These are phyloP conservation scores for Sesamia inferens DNA, from an alignment of 2,888 invertebrate species.

Conservation along the genomic window DNA sequence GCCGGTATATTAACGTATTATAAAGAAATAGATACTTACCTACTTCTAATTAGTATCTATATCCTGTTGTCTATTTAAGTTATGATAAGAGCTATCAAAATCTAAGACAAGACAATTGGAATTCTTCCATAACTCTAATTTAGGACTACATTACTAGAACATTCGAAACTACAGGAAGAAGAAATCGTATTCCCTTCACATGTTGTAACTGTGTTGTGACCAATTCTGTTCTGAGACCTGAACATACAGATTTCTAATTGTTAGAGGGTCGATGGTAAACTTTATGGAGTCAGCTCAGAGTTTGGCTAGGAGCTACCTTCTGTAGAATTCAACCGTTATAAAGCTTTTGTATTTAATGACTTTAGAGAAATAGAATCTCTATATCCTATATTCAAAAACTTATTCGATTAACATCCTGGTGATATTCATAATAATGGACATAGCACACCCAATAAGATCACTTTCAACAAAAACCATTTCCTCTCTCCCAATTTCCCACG, in stretches of 20 bases:
- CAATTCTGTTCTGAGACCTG: neutral
- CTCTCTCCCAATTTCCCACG: conserved; percentile 54
- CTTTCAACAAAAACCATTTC: conserved; percentile 26
- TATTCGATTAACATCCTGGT: neutral
- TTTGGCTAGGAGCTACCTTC: no score
- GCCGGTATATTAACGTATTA: neutral
- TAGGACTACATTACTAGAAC: neutral
- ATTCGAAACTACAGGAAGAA: no score
- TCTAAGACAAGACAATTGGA: neutral
- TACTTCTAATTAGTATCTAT: neutral
- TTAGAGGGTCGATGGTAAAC: no score
- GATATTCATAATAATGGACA: neutral
- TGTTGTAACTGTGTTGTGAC: neutral
- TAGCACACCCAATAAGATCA: conserved; percentile 21
- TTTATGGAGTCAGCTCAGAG: no score
- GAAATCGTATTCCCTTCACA: neutral
- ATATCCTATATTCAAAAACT: neutral
- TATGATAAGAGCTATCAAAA: neutral
- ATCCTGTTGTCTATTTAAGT: neutral
- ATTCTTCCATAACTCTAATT: neutral
- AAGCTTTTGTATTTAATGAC: neutral
- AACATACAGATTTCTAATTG: neutral
- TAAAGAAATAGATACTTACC: no score
- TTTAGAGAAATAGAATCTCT: neutral
- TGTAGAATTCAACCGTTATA: neutral